A percentile compares a stretch with the other conserved stretches of the same genome.
Evolutionary conservation across 1,140 invertebrate genomes (phyloP).

Genomic region (Zaprionus capensis): DNA sequence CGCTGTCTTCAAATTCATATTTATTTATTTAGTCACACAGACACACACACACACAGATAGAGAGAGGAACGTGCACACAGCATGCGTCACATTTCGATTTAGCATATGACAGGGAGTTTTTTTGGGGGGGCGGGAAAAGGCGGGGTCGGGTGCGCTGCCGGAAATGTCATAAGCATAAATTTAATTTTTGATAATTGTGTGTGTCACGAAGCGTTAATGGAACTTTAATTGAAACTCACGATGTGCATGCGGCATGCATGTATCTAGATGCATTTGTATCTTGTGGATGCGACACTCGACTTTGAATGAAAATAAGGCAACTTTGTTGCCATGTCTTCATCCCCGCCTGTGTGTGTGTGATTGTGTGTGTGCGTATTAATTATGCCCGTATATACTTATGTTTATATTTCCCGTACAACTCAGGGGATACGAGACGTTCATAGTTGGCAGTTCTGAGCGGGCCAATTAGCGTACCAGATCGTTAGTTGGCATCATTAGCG

Average conservation of each 20-base stretch:
- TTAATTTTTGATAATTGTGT: constrained; percentile 81
- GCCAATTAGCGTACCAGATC: constrained; percentile 50
- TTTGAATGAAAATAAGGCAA: constrained; percentile 43
- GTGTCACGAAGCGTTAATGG: constrained; percentile 80
- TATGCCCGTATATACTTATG: constrained; percentile 14
- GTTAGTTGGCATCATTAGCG: constrained; percentile 52
- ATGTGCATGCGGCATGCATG: constrained; percentile 21
- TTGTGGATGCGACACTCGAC: constrained; percentile 28
- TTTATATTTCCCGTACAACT: not conserved
- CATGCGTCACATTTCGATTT: constrained; percentile 48
- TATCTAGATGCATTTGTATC: constrained; percentile 47
- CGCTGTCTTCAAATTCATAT: constrained; percentile 73
- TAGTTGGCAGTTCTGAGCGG: constrained; percentile 26
- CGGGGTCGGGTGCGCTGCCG: constrained; percentile 48
- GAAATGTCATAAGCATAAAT: constrained; percentile 80
- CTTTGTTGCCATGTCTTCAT: constrained; percentile 49
- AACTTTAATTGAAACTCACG: constrained; percentile 79
- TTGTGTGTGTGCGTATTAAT: constrained; percentile 11
- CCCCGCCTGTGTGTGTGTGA: not conserved
- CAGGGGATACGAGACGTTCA: constrained; percentile 7
- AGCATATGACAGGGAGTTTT: constrained; percentile 34
- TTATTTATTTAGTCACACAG: constrained; percentile 53
- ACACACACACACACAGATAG: not conserved
- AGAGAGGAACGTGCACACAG: constrained; percentile 16
- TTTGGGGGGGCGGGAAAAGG: not conserved